Conservation (phyloP, 2,113 vertebrate species). For the Ariopsis seemanni region DNA sequence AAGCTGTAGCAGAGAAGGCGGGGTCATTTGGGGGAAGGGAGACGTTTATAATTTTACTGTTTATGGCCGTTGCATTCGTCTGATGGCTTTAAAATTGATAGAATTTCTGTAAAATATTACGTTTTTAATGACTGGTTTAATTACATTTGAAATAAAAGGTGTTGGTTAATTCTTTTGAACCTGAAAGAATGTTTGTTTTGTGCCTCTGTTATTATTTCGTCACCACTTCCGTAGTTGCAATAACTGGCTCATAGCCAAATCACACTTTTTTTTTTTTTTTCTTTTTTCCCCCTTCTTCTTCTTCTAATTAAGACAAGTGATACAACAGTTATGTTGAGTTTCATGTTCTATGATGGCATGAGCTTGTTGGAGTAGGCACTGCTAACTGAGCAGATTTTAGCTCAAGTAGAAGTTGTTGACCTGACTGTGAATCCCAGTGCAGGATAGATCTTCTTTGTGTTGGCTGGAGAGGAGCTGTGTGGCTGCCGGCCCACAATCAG, state of each 20-base stretch:
- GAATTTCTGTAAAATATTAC: not conserved
- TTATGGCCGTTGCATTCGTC: not conserved
- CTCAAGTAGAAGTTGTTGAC: slow-evolving; percentile 10
- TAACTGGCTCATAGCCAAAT: not conserved
- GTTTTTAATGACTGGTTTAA: not conserved
- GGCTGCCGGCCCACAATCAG: slow-evolving; percentile 23
- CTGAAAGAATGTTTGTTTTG: not conserved
- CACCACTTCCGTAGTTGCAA: no score
- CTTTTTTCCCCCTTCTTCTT: no score
- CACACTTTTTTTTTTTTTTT: not conserved
- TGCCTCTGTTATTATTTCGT: not conserved
- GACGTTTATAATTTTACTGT: not conserved
- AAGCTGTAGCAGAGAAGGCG: not conserved
- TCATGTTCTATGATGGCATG: not conserved
- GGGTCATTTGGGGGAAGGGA: not conserved
- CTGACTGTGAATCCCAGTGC: not conserved
- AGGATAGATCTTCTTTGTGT: slow-evolving; percentile 49
- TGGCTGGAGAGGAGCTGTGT: slow-evolving; percentile 32
- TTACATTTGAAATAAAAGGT: not conserved
- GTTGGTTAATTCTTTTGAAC: not conserved
- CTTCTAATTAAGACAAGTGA: not conserved
- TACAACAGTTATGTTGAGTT: not conserved
- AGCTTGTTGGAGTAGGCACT: not conserved
- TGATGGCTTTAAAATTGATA: not conserved
- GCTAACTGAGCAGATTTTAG: not conserved